Percentiles rank a stretch among this genome's conserved stretches.
phyloP scores from a whole-genome alignment of 2,113 vertebrate species.

The Meriones unguiculatus region DNA sequence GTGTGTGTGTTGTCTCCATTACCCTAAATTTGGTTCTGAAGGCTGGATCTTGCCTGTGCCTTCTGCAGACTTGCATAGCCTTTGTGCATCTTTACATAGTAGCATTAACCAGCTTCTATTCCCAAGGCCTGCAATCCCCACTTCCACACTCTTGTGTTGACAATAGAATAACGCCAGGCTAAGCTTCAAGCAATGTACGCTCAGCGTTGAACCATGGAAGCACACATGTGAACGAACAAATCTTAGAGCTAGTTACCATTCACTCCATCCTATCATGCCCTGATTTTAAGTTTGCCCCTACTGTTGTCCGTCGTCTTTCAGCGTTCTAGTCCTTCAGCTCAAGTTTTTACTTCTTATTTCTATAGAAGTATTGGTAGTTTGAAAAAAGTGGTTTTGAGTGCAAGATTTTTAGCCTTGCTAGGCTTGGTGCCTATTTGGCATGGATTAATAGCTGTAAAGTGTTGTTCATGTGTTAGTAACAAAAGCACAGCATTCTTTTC shows the following conservation, averaged over 20 bases:
- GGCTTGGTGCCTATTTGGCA: not conserved
- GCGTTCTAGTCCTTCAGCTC: not conserved
- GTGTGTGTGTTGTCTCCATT: not conserved
- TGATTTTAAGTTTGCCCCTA: not conserved
- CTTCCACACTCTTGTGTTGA: not conserved
- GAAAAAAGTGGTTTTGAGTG: not conserved
- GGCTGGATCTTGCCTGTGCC: not conserved
- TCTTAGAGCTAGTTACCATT: not conserved
- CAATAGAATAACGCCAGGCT: not conserved
- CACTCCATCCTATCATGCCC: not conserved
- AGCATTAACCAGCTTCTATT: too few relatives aligned
- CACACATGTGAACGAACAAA: not conserved
- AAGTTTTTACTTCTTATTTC: not conserved
- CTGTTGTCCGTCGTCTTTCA: not conserved
- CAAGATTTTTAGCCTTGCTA: not conserved
- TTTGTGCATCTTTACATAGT: not conserved
- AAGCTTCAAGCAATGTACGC: not conserved
- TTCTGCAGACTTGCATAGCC: not conserved
- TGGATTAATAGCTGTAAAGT: too few relatives aligned
- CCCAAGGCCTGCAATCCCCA: not conserved
- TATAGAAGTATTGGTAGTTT: not conserved
- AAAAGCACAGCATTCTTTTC: not conserved
- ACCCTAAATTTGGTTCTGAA: not conserved
- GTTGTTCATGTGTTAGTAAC: not conserved
- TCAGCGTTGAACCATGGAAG: not conserved